Percentiles rank a stretch among this genome's conserved stretches.
Conservation (phyloP, 1,140 invertebrate genomes). For the Brachionus plicatilis region DNA sequence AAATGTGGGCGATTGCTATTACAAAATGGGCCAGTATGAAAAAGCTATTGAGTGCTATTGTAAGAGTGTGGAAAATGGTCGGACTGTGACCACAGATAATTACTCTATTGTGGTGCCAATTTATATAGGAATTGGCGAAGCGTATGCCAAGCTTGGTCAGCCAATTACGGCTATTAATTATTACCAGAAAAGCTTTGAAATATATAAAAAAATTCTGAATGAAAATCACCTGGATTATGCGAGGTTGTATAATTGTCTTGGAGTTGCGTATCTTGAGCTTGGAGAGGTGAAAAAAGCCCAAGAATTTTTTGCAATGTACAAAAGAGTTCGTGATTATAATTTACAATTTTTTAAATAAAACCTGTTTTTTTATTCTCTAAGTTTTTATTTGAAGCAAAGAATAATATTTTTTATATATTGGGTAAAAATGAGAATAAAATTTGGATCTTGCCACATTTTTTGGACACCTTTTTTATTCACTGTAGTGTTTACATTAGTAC, state of each 20-base stretch:
- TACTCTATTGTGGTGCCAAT: neutral
- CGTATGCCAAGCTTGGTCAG: neutral
- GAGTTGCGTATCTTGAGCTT: neutral
- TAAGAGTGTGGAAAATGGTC: constrained; percentile 1
- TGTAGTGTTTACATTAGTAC: no score
- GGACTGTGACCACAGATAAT: neutral
- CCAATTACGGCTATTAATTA: neutral
- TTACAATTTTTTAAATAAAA: neutral
- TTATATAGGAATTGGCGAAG: neutral
- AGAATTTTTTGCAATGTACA: constrained; percentile 18
- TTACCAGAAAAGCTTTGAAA: neutral
- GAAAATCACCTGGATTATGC: neutral
- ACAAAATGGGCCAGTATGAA: neutral
- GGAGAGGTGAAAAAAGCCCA: neutral
- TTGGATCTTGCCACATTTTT: no score
- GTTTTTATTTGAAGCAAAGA: no score
- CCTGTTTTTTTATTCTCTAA: neutral
- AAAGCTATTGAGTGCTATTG: neutral
- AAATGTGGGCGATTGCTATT: neutral
- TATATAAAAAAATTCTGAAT: neutral
- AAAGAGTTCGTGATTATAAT: constrained; percentile 6
- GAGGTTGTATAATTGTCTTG: neutral
- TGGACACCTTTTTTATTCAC: no score
- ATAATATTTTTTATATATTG: no score
- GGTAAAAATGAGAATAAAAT: no score